These are phyloP conservation scores for Orestias chungarensis DNA, from an alignment of 2,797 vertebrate genomes.

Conservation along the genomic window DNA sequence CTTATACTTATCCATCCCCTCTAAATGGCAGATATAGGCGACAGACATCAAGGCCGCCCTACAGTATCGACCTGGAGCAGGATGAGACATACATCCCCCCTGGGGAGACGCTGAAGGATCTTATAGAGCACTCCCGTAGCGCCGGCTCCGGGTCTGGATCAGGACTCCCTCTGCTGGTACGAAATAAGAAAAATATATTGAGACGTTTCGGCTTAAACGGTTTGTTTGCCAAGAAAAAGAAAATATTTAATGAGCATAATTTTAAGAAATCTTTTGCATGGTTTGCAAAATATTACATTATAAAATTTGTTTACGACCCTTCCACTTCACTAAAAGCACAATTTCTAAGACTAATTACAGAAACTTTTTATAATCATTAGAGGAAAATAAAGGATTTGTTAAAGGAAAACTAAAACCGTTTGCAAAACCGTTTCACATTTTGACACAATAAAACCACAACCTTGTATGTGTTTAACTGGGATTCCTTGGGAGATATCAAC, in stretches of 20 bases:
- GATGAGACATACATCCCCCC: constrained; percentile 91
- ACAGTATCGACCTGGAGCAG: constrained; percentile 92
- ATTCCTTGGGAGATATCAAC: too few species aligned
- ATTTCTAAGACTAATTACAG: background rate
- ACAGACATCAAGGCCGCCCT: constrained; percentile 85
- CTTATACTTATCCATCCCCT: background rate
- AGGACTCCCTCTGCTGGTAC: constrained; percentile 97
- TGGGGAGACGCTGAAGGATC: constrained; percentile 88
- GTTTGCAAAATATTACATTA: background rate
- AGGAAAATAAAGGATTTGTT: too few species aligned
- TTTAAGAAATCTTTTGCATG: background rate
- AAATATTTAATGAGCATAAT: background rate
- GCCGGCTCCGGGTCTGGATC: constrained; percentile 92
- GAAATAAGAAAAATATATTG: constrained; percentile 32
- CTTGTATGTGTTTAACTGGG: too few species aligned
- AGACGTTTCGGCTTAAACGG: background rate
- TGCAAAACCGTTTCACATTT: too few species aligned
- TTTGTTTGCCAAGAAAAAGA: background rate
- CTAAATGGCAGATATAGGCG: constrained; percentile 84
- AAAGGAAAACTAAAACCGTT: too few species aligned
- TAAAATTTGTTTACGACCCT: background rate
- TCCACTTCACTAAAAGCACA: background rate
- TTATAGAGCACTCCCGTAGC: constrained; percentile 94
- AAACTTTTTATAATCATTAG: too few species aligned
- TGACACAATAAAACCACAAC: too few species aligned